Conservation (phyloP, 2,113 vertebrate species). For the Cisticola juncidis region DNA sequence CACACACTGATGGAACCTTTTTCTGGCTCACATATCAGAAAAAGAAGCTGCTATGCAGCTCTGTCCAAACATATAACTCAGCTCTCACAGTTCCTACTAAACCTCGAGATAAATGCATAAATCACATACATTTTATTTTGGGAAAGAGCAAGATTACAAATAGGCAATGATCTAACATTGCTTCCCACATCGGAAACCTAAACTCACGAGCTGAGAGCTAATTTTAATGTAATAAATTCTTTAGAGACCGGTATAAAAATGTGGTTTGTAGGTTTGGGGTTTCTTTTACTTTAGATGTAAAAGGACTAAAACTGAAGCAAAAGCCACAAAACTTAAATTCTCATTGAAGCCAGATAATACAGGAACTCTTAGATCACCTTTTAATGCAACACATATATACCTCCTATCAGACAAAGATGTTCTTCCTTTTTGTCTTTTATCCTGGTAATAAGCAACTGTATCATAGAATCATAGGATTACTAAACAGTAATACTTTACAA, state of each 20-base stretch:
- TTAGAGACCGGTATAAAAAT: background rate
- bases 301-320: background rate
- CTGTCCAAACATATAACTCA: background rate
- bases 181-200: conserved; percentile 43
- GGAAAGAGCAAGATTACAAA: conserved; percentile 38
- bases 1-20: background rate
- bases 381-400: background rate
- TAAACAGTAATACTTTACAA: background rate
- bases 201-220: background rate
- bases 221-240: conserved; percentile 21
- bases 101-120: conserved; percentile 12
- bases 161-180: conserved; percentile 27
- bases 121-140: conserved; percentile 9
- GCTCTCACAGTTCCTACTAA: background rate
- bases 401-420: background rate
- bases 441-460: background rate
- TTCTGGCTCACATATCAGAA: background rate
- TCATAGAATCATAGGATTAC: background rate
- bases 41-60: background rate
- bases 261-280: background rate
- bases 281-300: background rate
- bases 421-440: background rate
- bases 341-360: background rate
- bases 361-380: background rate
- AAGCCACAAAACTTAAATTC: background rate